phyloP scores from a whole-genome alignment of 2,888 invertebrate genomes.

The Agrilus mali region DNA sequence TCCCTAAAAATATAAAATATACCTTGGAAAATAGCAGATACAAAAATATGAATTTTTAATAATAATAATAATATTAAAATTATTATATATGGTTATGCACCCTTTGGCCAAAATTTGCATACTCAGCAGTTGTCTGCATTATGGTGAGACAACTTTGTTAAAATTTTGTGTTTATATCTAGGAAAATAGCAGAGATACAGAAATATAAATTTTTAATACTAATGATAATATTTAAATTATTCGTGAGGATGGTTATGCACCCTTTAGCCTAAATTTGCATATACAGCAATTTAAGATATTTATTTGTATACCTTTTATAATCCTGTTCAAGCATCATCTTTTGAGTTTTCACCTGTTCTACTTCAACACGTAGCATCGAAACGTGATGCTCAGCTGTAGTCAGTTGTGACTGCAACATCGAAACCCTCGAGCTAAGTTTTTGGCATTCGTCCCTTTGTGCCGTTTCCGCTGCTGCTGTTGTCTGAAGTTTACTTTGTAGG shows the following conservation, averaged over 20 bases:
- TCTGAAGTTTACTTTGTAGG: slow-evolving; percentile 45
- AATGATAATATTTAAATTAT: too few relatives aligned
- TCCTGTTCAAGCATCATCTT: slow-evolving; percentile 38
- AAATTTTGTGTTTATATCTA: too few relatives aligned
- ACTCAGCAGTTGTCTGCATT: too few relatives aligned
- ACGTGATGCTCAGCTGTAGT: slow-evolving; percentile 37
- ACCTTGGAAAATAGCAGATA: background rate
- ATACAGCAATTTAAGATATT: background rate
- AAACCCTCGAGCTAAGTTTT: slow-evolving; percentile 40
- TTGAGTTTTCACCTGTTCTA: slow-evolving; percentile 39
- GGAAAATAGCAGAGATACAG: too few relatives aligned
- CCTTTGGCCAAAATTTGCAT: too few relatives aligned
- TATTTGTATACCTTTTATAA: slow-evolving; percentile 34
- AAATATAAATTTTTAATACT: too few relatives aligned
- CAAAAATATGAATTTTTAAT: too few relatives aligned
- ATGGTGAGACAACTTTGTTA: too few relatives aligned
- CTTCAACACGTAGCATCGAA: slow-evolving; percentile 36
- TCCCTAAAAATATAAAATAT: slow-evolving; percentile 21
- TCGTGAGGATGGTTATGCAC: too few relatives aligned
- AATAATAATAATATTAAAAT: too few relatives aligned
- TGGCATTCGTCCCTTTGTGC: slow-evolving; percentile 52
- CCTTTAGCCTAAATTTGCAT: background rate
- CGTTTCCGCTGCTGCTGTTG: slow-evolving; percentile 54
- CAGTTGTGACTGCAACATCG: slow-evolving; percentile 44
- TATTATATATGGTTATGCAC: too few relatives aligned